Conservation (phyloP, 1,140 invertebrate genomes). For the Bombyx mandarina region DNA sequence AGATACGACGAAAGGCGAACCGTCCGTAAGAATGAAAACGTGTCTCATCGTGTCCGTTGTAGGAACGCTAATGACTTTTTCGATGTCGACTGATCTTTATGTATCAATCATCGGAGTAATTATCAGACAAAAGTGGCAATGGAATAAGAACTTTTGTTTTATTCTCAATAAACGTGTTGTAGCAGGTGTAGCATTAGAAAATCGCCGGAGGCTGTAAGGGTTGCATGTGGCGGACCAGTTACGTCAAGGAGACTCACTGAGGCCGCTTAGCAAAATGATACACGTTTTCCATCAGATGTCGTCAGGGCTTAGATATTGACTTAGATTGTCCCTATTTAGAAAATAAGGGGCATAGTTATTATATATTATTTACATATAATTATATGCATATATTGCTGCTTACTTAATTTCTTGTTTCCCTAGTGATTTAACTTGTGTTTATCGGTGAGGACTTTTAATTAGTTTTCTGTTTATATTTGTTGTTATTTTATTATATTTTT, state of each 20-base stretch:
- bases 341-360: neutral
- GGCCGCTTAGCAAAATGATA: constrained; percentile 54
- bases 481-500: too few species aligned
- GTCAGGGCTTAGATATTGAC: constrained; percentile 17
- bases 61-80: constrained; percentile 21
- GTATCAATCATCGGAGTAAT: constrained; percentile 2
- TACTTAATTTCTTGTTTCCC: too few species aligned
- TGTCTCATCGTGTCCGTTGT: constrained; percentile 36
- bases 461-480: too few species aligned
- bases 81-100: constrained; percentile 15
- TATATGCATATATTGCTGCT: constrained; percentile 9
- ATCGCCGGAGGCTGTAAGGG: constrained; percentile 42
- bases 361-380: constrained; percentile 5
- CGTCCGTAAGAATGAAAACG: constrained; percentile 56
- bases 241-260: constrained; percentile 42
- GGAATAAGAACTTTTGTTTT: constrained; percentile 12
- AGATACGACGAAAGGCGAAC: constrained; percentile 45
- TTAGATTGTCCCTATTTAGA: neutral
- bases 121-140: constrained; percentile 21
- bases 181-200: constrained; percentile 54
- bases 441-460: too few species aligned
- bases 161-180: constrained; percentile 10
- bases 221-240: constrained; percentile 60
- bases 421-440: too few species aligned
- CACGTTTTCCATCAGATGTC: constrained; percentile 40